These are phyloP conservation scores for Passerina amoena DNA, from an alignment of 2,113 vertebrate species.

Conservation along the genomic window DNA sequence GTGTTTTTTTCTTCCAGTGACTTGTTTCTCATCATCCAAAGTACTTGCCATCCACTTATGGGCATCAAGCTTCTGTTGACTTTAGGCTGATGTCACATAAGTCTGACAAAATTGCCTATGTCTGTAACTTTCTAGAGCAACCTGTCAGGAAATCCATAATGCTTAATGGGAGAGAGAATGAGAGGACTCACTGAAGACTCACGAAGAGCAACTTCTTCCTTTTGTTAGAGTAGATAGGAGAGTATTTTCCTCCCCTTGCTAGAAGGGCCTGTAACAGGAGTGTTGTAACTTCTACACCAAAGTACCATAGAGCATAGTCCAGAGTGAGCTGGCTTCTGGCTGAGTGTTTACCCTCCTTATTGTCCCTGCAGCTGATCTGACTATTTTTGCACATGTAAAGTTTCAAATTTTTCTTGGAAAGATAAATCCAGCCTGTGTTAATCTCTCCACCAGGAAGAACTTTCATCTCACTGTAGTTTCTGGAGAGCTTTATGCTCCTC, in stretches of 20 bases:
- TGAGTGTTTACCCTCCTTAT: neutral
- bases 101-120: neutral
- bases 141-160: neutral
- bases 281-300: neutral
- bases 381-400: neutral
- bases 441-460: neutral
- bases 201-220: neutral
- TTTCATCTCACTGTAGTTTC: neutral
- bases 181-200: neutral
- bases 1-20: constrained; percentile 38
- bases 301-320: neutral
- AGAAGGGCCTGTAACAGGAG: neutral
- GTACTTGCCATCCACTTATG: constrained; percentile 12
- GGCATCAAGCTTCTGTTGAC: constrained; percentile 11
- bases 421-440: neutral
- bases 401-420: neutral
- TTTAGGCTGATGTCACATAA: neutral
- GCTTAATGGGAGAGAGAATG: neutral
- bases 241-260: neutral
- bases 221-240: neutral
- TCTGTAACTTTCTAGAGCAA: constrained; percentile 21
- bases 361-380: neutral
- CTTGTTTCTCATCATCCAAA: constrained; percentile 28
- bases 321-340: neutral
- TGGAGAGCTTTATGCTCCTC: neutral